phyloP scores from a whole-genome alignment of 92 coral and sea anemone genomes.

The Porites evermanni region DNA sequence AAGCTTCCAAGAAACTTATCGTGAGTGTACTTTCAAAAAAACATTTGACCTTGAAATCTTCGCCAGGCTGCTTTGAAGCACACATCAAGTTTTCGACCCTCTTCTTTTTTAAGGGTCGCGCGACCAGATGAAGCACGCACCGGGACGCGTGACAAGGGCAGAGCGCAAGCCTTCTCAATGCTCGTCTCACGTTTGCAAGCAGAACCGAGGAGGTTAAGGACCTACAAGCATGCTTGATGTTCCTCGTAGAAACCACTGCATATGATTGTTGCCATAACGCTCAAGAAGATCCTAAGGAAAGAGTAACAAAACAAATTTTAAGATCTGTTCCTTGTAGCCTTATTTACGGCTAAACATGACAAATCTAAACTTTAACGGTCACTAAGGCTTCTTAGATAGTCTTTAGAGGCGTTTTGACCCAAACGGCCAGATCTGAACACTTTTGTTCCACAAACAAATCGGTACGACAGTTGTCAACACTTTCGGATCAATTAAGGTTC shows the following conservation, averaged over 20 bases:
- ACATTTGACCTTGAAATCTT: neutral
- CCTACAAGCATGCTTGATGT: constrained; percentile 59
- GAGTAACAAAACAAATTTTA: neutral
- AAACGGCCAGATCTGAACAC: no score
- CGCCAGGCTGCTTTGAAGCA: neutral
- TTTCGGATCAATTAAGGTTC: no score
- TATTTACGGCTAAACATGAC: no score
- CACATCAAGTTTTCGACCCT: neutral
- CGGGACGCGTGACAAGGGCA: constrained; percentile 17
- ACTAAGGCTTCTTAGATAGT: no score
- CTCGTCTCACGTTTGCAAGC: neutral
- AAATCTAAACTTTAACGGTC: no score
- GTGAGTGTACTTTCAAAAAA: neutral
- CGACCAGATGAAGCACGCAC: neutral
- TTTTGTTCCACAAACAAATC: no score
- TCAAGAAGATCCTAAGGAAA: constrained; percentile 78
- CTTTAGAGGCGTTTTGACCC: no score
- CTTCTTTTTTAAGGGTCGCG: neutral
- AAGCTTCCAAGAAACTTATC: neutral
- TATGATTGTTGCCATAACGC: constrained; percentile 52
- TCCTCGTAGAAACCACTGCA: constrained; percentile 77
- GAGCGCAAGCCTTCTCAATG: neutral
- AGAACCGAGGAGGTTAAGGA: neutral
- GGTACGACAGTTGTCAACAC: no score
- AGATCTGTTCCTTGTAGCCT: no score